Base-by-base conservation (phyloP, 2,888 invertebrate species). In the Epistrophella euchroma region DNA sequence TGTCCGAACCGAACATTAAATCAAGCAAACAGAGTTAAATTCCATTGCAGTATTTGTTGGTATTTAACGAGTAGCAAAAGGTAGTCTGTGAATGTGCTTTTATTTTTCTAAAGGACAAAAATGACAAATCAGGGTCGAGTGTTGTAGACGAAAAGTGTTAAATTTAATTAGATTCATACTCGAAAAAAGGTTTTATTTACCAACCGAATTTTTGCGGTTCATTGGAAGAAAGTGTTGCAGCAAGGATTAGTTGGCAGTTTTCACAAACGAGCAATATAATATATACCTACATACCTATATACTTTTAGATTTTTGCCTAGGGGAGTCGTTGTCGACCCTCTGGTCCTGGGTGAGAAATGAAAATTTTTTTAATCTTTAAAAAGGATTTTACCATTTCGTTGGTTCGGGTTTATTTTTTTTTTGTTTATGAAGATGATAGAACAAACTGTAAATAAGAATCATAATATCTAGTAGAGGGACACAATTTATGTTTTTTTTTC, bases 151-250 rank as follows among this genome's bases (percentile, higher is more conserved):
- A 68, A 52, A 68, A 52, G 68, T 68, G 50, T 11, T 85, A 68
- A 86, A 87, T 87, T 87, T 87, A 87, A 87, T 87, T 87, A 87
- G 87, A 75, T 82, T 83, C 87, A 87, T 70, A 72, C 70, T 72
- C 66, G 40, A 50, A 60, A 50, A 60, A 79, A 72, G 70, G 47
- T 64, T 52, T 77, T 86, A 77, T 85, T 80, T 85, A 60, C 84
- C 32, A 28, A 74, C 43, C 60, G 71, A 71, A 35, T 78, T 74
- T 74, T 82, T 77, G 73, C 70, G 82, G 86, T 82, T 78, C 82
- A 86, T 86, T 74, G 86, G 66, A 73, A 76, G 73, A 73, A 74
- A 82, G 70, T 75, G 74, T 55, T 60, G 70, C 72, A 19, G 70
- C 72, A 19, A 35, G 82, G 82, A 86, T 86, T 86, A 82, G 86